These are phyloP conservation scores for Dryomyza anilis DNA, from an alignment of 2,888 invertebrate species.

Conservation along the genomic window DNA sequence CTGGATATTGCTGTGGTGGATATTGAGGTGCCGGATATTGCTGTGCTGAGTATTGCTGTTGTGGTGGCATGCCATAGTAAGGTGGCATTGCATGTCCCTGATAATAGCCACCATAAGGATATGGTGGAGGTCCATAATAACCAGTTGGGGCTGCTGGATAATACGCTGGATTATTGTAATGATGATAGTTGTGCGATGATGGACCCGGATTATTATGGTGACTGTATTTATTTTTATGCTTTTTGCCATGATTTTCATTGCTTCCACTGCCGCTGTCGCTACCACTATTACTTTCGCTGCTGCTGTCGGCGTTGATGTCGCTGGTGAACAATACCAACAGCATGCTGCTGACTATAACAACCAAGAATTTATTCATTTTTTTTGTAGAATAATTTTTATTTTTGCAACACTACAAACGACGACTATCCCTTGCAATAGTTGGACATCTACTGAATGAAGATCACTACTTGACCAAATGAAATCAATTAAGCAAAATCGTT, in stretches of 20 bases:
- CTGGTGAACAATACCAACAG: too few relatives aligned
- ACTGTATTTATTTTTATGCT: neutral
- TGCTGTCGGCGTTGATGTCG: conserved; percentile 4
- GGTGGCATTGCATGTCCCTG: conserved; percentile 10
- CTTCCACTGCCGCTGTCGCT: conserved; percentile 16
- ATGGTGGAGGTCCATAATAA: conserved; percentile 19
- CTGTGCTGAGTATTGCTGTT: neutral
- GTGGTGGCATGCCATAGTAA: conserved; percentile 18
- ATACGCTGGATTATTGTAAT: conserved; percentile 33
- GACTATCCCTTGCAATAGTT: too few relatives aligned
- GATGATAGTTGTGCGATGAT: conserved; percentile 5
- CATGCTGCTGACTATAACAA: neutral
- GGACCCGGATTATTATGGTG: neutral
- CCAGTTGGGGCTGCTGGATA: conserved; percentile 4
- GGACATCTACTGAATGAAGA: too few relatives aligned
- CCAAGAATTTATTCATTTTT: neutral
- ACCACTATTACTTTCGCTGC: conserved; percentile 17
- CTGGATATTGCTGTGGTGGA: conserved; percentile 21
- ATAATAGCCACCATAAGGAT: conserved; percentile 24
- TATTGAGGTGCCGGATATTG: neutral
- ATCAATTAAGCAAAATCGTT: too few relatives aligned
- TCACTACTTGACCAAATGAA: too few relatives aligned
- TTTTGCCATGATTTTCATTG: neutral
- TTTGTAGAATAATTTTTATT: too few relatives aligned
- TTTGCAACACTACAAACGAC: neutral